phyloP scores from a whole-genome alignment of 2,888 invertebrate genomes.

The Platycheirus rosarum region DNA sequence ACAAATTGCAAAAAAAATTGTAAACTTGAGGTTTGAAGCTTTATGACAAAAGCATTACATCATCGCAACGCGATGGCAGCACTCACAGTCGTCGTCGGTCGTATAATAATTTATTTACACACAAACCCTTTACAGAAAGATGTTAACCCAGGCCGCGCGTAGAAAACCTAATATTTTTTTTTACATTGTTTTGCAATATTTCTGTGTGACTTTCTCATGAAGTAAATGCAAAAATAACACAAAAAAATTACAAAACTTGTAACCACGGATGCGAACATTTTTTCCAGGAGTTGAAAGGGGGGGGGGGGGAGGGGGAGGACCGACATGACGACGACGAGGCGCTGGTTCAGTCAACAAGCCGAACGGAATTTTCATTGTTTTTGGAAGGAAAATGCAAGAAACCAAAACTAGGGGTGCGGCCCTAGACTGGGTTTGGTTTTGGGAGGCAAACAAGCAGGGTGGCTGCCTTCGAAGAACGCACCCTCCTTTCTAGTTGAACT shows the following conservation, averaged over 20 bases:
- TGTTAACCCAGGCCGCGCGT: constrained; percentile 48
- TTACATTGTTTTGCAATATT: neutral
- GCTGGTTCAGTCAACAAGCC: constrained; percentile 28
- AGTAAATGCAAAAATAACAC: constrained; percentile 20
- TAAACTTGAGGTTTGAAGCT: constrained; percentile 46
- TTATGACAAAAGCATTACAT: constrained; percentile 67
- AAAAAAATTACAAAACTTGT: constrained; percentile 36
- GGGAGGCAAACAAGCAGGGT: constrained; percentile 24
- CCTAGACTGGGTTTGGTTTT: neutral
- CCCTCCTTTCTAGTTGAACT: constrained; percentile 51
- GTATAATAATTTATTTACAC: constrained; percentile 32
- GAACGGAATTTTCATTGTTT: constrained; percentile 69
- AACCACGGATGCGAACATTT: constrained; percentile 70
- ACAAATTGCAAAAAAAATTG: constrained; percentile 21
- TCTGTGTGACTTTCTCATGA: constrained; percentile 17
- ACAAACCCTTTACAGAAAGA: constrained; percentile 32
- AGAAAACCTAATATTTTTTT: constrained; percentile 43
- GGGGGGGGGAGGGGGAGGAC: neutral
- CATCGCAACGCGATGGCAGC: constrained; percentile 44
- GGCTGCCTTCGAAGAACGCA: neutral
- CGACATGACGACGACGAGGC: neutral
- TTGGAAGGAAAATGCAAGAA: constrained; percentile 25
- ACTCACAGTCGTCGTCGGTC: constrained; percentile 43
- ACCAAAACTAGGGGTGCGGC: constrained; percentile 35
- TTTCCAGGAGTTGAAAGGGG: no score